Base-by-base conservation (phyloP, 2,888 invertebrate species). In the Nomada hirtipes region DNA sequence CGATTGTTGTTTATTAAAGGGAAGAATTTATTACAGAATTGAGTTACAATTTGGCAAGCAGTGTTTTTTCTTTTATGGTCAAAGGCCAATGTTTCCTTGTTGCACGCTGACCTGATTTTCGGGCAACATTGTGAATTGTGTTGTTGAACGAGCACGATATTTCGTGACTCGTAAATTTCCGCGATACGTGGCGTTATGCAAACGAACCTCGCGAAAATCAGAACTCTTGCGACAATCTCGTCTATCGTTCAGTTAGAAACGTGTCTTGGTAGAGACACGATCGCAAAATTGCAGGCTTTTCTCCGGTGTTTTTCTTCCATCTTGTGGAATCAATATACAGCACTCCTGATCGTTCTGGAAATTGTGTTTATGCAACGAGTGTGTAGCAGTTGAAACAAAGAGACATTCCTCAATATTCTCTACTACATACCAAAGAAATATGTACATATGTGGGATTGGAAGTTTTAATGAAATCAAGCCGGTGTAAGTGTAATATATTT, bases 141-240 rank as follows among this genome's bases (percentile, higher is more conserved):
- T 13, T 53, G 53, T 11, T 53, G 9, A 53, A 10, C 53, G 9
- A 53, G 7, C 36, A 53, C 18, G 9, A 53, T 7, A 9, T 26
- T 50, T 4, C 36, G 52, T 7, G 65, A 53, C 52, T n/a, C 53
- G 18, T 18, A 29, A 53, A 53, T 53, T 53, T 53, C 18, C 52
- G 42, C n/a, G 29, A 50, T 26, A 47, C n/a, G 50, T 59, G n/a
- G 55, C 55, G 70, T 64, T 50, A 67, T 53, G 67, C 67, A 67
- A 60, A 47, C 15, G 29, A 65, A 44, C 10, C 9, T 13, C n/a
- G 15, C 15, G 36, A 29, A 64, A 53, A 52, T 53, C 52, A 36
- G 36, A 7, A 18, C 15, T 18, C 64, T 60, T 47, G 44, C n/a
- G 15, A n/a, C 18, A 18, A n/a, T 53, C n/a, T 53, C 52, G 4